Conservation (phyloP, 2,888 invertebrate species). For the Odontomyia ornata region DNA sequence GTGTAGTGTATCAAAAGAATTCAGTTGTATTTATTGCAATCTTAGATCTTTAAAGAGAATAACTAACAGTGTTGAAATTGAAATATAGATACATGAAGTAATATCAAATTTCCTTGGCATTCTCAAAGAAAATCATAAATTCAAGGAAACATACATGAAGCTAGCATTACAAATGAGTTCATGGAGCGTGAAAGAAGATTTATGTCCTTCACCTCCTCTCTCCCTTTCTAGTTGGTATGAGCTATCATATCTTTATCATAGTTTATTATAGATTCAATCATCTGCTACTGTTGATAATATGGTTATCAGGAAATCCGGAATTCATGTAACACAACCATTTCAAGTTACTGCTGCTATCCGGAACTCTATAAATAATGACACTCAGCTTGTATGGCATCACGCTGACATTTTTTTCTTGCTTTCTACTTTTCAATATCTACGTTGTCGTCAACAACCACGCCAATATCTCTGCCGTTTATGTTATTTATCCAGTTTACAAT, state of each 20-base stretch:
- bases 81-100: too few species aligned
- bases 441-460: background rate
- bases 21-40: too few species aligned
- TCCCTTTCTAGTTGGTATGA: too few species aligned
- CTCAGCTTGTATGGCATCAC: background rate
- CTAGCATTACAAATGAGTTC: too few species aligned
- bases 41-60: too few species aligned
- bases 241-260: background rate
- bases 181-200: too few species aligned
- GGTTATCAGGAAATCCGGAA: conserved; percentile 6
- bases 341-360: background rate
- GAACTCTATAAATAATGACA: background rate
- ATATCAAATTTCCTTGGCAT: too few species aligned
- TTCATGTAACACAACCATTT: background rate
- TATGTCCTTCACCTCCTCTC: too few species aligned
- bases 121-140: too few species aligned
- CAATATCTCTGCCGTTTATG: background rate
- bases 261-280: conserved; percentile 16
- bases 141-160: too few species aligned
- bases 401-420: conserved; percentile 4
- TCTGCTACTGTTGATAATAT: background rate
- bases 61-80: too few species aligned
- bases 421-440: background rate
- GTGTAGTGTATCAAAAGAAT: too few species aligned
- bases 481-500: conserved; percentile 32